Conservation (phyloP, 2,113 vertebrate genomes). For the Theristicus caerulescens region DNA sequence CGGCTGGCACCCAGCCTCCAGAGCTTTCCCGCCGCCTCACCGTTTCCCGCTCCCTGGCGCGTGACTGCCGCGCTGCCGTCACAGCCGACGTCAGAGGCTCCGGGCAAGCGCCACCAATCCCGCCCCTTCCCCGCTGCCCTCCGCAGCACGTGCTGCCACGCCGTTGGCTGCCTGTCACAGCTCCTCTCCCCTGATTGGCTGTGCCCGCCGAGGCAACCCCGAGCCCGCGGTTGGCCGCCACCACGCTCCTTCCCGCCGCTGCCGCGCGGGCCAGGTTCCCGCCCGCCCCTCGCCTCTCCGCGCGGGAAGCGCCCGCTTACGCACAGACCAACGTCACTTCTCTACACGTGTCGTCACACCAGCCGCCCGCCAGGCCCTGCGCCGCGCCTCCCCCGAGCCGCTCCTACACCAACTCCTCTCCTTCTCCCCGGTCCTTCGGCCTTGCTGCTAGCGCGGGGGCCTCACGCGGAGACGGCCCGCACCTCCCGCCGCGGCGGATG, state of each 20-base stretch:
- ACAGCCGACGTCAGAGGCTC: fast-evolving
- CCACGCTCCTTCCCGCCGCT: no score
- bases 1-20: fast-evolving
- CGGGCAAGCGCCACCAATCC: fast-evolving
- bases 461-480: background rate
- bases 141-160: no score
- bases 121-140: fast-evolving
- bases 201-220: fast-evolving
- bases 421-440: background rate
- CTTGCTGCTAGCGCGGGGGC: no score
- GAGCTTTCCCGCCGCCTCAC: background rate
- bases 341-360: fast-evolving
- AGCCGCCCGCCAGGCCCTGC: background rate
- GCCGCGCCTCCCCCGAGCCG: no score
- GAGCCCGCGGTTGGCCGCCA: fast-evolving
- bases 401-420: background rate
- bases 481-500: background rate
- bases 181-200: background rate
- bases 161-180: background rate
- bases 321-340: background rate
- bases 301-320: no score
- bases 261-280: fast-evolving
- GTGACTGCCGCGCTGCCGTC: fast-evolving
- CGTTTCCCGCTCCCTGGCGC: fast-evolving
- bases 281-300: background rate